Percentiles rank a stretch among this genome's conserved stretches.
phyloP scores from a whole-genome alignment of 2,113 vertebrate species.

The Corythaeola cristata region DNA sequence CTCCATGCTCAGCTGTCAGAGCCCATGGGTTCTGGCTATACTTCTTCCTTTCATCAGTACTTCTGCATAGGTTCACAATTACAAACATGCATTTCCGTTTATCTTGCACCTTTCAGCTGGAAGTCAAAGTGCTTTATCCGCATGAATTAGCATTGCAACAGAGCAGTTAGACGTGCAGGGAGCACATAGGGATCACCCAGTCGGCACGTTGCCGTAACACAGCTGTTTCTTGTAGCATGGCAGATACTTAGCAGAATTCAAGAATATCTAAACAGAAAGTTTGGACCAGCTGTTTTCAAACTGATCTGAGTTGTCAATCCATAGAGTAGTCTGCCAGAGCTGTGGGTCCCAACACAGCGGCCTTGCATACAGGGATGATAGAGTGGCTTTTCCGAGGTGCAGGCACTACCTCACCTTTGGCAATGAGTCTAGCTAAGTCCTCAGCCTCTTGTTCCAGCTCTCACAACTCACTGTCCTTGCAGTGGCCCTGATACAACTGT shows the following conservation, averaged over 20 bases:
- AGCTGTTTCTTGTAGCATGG: neutral
- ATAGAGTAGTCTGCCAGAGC: neutral
- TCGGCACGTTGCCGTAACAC: rapidly evolving
- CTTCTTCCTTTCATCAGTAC: neutral
- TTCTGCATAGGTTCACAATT: neutral
- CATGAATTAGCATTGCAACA: neutral
- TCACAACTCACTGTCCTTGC: neutral
- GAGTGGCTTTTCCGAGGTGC: neutral
- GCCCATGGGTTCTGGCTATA: neutral
- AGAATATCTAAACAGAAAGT: neutral
- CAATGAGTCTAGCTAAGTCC: neutral
- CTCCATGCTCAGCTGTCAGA: neutral
- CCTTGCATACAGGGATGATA: neutral
- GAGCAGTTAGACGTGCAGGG: neutral
- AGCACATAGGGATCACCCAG: neutral
- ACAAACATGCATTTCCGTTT: neutral
- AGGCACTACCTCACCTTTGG: neutral
- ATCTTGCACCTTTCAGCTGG: neutral
- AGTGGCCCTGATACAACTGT: neutral
- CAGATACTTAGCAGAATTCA: conserved; percentile 33
- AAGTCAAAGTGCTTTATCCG: neutral
- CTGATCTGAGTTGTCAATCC: neutral
- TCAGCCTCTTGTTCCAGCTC: neutral
- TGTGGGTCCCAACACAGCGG: neutral
- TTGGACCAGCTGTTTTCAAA: neutral